Evolutionary conservation across 2,797 vertebrate species (phyloP), one percentile per base, ranked within the genome.

Genomic region (Aphelocoma californica): DNA sequence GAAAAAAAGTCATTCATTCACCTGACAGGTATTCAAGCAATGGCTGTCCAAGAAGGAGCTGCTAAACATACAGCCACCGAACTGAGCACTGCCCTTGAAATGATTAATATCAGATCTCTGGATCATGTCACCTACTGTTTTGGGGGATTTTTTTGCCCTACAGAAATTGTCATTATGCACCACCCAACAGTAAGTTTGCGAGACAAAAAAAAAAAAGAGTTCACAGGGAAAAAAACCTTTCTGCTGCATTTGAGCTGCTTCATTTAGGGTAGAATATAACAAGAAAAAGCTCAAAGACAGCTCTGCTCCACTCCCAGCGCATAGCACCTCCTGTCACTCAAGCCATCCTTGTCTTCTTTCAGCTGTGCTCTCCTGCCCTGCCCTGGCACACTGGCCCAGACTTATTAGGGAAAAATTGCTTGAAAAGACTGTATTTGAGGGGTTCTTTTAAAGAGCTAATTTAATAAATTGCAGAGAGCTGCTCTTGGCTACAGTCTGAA

Each of bases 81-180:
- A 89, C 40, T 11, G 6, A 85, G 26, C 5, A 15, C 78, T 90
- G 81, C 40, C 51, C 31, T 50, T 79, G 70, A 67, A 90, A 74
- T 66, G 61, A 75, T 97, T 97, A 89, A 92, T 94, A 84, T 82
- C 85, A 88, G 86, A 79, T 42, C 44, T 81, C 70, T 23, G n/a
- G 28, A 21, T 91, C 70, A 65, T 71, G 28, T 91, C 74, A 92
- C 78, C 78, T 86, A 48, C 67, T 87, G 45, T 65, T 73, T 62
- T 14, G 21, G 38, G 31, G 29, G 0, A 8, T 38, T 18, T 58
- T 56, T 44, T 47, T 7, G 12, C 10, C 29, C 12, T 81, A 38
- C 74, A 92, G 90, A 96, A 88, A 72, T 91, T 70, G 36, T 75
- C 81, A 23, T 80, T 66, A 58, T 81, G 21, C n/a, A 64, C 51